phyloP scores from a whole-genome alignment of 2,113 vertebrate genomes.

The Callipepla californica region DNA sequence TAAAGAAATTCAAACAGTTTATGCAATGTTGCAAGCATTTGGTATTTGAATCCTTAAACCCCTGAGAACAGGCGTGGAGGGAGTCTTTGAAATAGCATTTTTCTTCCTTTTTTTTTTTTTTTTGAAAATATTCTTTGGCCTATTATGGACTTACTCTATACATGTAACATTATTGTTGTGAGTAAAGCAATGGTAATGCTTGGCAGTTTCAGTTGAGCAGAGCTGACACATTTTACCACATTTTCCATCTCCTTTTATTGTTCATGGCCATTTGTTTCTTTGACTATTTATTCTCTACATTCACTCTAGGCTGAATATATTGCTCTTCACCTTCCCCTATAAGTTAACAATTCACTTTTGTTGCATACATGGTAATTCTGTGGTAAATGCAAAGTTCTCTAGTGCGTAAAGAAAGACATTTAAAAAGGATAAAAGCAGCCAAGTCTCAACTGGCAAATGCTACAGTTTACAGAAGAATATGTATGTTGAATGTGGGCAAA shows the following conservation, averaged over 20 bases:
- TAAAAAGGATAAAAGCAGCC: background rate
- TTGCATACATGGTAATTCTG: background rate
- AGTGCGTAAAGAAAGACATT: background rate
- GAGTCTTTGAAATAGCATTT: background rate
- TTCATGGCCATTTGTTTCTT: background rate
- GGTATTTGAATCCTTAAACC: background rate
- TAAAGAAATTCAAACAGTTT: background rate
- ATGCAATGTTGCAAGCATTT: background rate
- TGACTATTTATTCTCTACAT: background rate
- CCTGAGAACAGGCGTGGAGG: background rate
- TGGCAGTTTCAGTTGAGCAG: background rate
- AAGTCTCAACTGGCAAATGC: background rate
- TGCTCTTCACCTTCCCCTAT: background rate
- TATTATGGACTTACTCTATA: background rate
- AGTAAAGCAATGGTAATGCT: background rate
- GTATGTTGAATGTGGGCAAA: background rate
- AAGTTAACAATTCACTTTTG: background rate
- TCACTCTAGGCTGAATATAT: background rate
- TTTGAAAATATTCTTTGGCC: background rate
- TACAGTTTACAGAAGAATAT: fast-evolving
- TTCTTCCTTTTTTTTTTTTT: background rate
- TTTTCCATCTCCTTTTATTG: background rate
- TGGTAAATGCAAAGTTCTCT: background rate
- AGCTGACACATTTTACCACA: background rate
- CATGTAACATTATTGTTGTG: background rate